Evolutionary conservation across 2,113 vertebrate species (phyloP).

Genomic region (Megalops atlanticus): DNA sequence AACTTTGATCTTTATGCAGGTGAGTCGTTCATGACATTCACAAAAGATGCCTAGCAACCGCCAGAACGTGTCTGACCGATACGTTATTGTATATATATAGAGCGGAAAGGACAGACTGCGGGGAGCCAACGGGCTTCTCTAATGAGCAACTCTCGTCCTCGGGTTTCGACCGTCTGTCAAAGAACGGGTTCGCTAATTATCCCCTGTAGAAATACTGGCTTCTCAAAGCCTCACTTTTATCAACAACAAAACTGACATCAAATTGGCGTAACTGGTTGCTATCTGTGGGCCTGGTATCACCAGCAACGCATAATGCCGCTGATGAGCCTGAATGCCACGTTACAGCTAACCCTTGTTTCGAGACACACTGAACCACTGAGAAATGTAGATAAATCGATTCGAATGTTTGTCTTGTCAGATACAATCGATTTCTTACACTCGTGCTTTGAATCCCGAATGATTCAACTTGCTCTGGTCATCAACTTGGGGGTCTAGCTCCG

Average conservation of each 20-base stretch:
- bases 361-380: no score
- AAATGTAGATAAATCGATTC: neutral
- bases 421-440: neutral
- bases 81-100: neutral
- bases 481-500: no score
- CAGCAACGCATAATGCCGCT: neutral
- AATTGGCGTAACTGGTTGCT: neutral
- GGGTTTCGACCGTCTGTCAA: neutral
- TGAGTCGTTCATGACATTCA: neutral
- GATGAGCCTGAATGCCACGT: neutral
- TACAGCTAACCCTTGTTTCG: no score
- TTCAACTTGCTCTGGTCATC: neutral
- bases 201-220: neutral
- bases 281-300: neutral
- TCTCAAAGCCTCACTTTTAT: neutral
- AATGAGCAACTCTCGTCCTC: neutral
- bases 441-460: neutral
- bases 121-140: neutral
- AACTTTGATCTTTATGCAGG: neutral
- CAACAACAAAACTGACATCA: neutral
- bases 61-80: neutral
- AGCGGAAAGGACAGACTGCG: neutral
- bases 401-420: neutral
- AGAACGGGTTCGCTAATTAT: neutral
- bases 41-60: neutral